A percentile compares a stretch with the other conserved stretches of the same genome.
phyloP scores from a whole-genome alignment of 2,888 invertebrate genomes.

The Xestia sexstrigata region DNA sequence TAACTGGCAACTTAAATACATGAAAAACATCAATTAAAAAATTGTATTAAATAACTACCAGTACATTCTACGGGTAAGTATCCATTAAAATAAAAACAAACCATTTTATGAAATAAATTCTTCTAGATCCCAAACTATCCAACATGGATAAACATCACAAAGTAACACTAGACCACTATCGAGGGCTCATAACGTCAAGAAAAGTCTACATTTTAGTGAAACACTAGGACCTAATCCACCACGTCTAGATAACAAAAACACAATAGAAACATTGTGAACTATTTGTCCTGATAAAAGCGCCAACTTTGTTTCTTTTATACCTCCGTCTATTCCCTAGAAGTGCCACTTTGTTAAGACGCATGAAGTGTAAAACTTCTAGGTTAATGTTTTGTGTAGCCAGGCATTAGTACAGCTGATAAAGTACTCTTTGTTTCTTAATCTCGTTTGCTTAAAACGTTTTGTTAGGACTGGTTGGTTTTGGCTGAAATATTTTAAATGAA shows the following conservation, averaged over 20 bases:
- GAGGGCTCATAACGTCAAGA: slow-evolving; percentile 28
- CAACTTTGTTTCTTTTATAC: slow-evolving; percentile 48
- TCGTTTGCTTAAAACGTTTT: slow-evolving; percentile 23
- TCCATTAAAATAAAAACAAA: not conserved
- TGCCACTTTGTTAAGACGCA: slow-evolving; percentile 56
- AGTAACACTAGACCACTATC: slow-evolving; percentile 33
- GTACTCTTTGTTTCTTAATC: slow-evolving; percentile 48
- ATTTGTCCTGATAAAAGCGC: slow-evolving; percentile 61
- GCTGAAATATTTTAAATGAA: slow-evolving; percentile 5
- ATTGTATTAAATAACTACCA: not conserved
- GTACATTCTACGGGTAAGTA: too few relatives aligned
- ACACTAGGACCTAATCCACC: slow-evolving; percentile 30
- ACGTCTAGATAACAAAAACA: slow-evolving; percentile 56
- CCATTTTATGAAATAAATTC: not conserved
- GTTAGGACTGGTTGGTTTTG: not conserved
- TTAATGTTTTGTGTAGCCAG: slow-evolving; percentile 50
- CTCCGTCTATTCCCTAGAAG: slow-evolving; percentile 46
- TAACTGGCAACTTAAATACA: not conserved
- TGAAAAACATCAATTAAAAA: not conserved
- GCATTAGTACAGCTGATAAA: slow-evolving; percentile 47
- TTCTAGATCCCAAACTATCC: not conserved
- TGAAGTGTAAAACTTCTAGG: slow-evolving; percentile 58
- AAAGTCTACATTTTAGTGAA: slow-evolving; percentile 46
- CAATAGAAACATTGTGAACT: slow-evolving; percentile 53
- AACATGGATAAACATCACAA: slow-evolving; percentile 5